Conservation (phyloP, 2,797 vertebrate species). For the Malurus splendens region DNA sequence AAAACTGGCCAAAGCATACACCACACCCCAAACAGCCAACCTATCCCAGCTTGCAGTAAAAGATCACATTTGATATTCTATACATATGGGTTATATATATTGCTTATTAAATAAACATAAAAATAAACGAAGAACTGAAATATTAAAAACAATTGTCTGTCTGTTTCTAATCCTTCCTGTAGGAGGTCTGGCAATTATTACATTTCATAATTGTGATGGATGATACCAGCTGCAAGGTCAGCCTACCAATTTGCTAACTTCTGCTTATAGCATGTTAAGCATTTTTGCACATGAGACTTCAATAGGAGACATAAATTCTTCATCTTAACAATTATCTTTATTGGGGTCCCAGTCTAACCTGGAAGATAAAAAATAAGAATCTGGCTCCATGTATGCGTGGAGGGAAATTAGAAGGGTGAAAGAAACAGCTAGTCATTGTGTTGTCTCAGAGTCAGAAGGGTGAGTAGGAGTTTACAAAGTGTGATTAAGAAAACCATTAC, state of each 20-base stretch:
- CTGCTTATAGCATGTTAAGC: not conserved
- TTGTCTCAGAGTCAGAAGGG: not conserved
- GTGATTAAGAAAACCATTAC: not conserved
- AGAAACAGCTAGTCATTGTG: not conserved
- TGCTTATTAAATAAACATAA: not conserved
- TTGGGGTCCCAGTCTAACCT: not conserved
- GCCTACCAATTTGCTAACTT: not conserved
- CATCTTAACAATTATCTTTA: not conserved
- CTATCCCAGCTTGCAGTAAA: not conserved
- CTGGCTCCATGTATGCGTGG: fast-evolving
- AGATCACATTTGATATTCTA: not conserved
- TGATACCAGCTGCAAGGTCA: not conserved
- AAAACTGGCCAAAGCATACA: not conserved
- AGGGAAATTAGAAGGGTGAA: not conserved
- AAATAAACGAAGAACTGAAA: not conserved
- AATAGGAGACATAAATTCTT: not conserved
- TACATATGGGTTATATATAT: not conserved
- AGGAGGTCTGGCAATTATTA: not conserved
- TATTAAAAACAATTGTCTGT: not conserved
- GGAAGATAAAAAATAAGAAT: not conserved
- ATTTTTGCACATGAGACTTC: not conserved
- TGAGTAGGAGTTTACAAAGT: not conserved
- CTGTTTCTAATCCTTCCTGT: not conserved
- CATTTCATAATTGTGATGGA: not conserved
- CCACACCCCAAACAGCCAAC: not conserved